These are phyloP conservation scores for Rhinopomastus cyanomelas DNA, from an alignment of 2,113 vertebrate genomes.

Conservation along the genomic window DNA sequence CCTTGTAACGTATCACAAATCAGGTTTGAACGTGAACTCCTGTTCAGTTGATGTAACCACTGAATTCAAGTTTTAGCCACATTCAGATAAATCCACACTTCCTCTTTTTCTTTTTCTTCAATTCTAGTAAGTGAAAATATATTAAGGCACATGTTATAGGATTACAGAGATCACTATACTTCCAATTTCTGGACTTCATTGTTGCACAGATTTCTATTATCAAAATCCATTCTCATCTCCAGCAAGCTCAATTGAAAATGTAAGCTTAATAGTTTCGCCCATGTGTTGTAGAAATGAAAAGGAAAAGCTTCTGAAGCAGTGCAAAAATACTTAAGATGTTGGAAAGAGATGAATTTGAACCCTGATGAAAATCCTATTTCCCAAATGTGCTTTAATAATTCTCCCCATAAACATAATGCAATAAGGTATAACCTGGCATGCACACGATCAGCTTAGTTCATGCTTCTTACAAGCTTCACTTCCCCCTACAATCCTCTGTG, in stretches of 20 bases:
- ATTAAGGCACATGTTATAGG: conserved; percentile 40
- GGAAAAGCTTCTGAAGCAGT: conserved; percentile 10
- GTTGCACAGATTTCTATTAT: conserved; percentile 45
- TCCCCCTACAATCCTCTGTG: neutral
- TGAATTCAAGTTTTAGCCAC: neutral
- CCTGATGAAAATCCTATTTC: conserved; percentile 12
- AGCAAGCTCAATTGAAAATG: neutral
- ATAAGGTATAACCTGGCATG: neutral
- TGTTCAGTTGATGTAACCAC: neutral
- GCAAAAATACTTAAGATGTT: neutral
- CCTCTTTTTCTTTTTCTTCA: neutral
- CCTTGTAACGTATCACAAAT: neutral
- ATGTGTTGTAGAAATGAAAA: neutral
- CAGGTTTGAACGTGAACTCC: neutral
- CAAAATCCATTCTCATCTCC: conserved; percentile 19
- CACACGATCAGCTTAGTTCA: neutral
- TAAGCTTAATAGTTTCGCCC: neutral
- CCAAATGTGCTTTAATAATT: neutral
- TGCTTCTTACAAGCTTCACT: neutral
- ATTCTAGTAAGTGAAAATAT: conserved; percentile 49
- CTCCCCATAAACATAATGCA: neutral
- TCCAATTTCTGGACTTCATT: conserved; percentile 52
- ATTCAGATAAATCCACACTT: neutral
- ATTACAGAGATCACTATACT: conserved; percentile 45
- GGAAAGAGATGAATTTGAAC: neutral